Evolutionary conservation across 2,888 invertebrate species (phyloP).

Genomic region (Linyphia triangularis): DNA sequence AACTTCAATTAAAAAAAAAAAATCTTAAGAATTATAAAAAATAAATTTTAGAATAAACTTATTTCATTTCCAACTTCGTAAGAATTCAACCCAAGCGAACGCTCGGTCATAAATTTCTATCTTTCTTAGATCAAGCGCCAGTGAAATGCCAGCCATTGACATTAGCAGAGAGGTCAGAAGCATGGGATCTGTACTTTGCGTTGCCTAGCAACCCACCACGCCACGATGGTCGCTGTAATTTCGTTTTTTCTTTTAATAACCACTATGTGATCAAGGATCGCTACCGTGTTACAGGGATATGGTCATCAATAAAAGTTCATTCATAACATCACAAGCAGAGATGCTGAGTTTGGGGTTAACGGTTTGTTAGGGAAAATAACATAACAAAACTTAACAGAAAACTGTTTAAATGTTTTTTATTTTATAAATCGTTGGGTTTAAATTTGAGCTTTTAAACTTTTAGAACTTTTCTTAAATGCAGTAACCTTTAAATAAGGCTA

Average conservation of each 20-base stretch:
- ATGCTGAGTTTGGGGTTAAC: too few relatives aligned
- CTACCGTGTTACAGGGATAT: neutral
- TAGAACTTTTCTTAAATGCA: too few relatives aligned
- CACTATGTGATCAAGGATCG: neutral
- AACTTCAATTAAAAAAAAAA: too few relatives aligned
- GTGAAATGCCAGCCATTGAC: conserved; percentile 56
- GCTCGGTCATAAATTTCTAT: neutral
- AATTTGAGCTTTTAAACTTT: too few relatives aligned
- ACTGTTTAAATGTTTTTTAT: too few relatives aligned
- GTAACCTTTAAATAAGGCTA: too few relatives aligned
- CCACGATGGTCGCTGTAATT: conserved; percentile 5
- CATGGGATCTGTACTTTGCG: conserved; percentile 35
- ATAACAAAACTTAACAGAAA: too few relatives aligned
- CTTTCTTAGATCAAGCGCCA: conserved; percentile 14
- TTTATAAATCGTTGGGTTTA: too few relatives aligned
- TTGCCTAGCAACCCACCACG: conserved; percentile 54
- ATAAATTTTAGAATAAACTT: too few relatives aligned
- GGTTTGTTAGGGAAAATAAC: too few relatives aligned
- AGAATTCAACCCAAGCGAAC: neutral
- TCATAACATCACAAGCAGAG: neutral
- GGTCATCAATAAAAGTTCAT: neutral
- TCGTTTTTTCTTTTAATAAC: conserved; percentile 38
- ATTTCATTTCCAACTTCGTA: too few relatives aligned
- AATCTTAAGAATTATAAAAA: too few relatives aligned
- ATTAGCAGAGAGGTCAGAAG: conserved; percentile 55